These are phyloP conservation scores for Drosophila elegans DNA, from an alignment of 1,140 invertebrate genomes.

Conservation along the genomic window DNA sequence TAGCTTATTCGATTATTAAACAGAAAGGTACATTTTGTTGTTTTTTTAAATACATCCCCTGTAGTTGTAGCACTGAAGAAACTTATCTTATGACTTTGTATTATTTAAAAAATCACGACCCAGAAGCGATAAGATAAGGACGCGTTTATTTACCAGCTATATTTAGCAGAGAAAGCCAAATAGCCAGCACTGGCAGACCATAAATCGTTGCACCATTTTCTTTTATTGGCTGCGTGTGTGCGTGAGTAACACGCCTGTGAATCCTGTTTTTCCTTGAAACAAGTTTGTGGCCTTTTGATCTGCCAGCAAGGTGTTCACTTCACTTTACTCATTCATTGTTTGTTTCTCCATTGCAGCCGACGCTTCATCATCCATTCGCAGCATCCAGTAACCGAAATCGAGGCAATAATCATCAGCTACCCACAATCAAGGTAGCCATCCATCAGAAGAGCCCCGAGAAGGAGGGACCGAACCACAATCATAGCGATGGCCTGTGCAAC, in stretches of 20 bases:
- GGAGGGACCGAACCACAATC: slow-evolving; percentile 28
- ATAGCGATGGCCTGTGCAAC: slow-evolving; percentile 96
- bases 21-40: not conserved
- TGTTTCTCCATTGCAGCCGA: slow-evolving; percentile 22
- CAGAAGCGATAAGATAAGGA: slow-evolving; percentile 21
- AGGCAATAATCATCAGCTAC: slow-evolving; percentile 52
- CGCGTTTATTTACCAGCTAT: not conserved
- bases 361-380: slow-evolving; percentile 11
- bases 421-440: slow-evolving; percentile 14
- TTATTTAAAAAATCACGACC: slow-evolving; percentile 3
- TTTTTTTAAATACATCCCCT: not conserved
- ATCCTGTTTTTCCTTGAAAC: slow-evolving; percentile 81
- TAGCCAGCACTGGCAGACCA: slow-evolving; percentile 24
- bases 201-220: slow-evolving; percentile 79
- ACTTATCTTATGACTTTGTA: slow-evolving; percentile 4
- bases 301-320: slow-evolving; percentile 35
- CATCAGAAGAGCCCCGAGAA: slow-evolving; percentile 5
- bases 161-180: slow-evolving; percentile 2
- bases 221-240: slow-evolving; percentile 40
- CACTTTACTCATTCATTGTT: slow-evolving; percentile 37
- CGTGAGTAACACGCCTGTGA: slow-evolving; percentile 42
- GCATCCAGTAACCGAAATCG: slow-evolving; percentile 35
- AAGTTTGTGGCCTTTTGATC: slow-evolving; percentile 56
- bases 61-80: slow-evolving; percentile 3
- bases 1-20: too few relatives aligned